Evolutionary conservation across 2,888 invertebrate species (phyloP), one percentile per base, ranked within the genome.

Genomic region (Diarsia rubi): DNA sequence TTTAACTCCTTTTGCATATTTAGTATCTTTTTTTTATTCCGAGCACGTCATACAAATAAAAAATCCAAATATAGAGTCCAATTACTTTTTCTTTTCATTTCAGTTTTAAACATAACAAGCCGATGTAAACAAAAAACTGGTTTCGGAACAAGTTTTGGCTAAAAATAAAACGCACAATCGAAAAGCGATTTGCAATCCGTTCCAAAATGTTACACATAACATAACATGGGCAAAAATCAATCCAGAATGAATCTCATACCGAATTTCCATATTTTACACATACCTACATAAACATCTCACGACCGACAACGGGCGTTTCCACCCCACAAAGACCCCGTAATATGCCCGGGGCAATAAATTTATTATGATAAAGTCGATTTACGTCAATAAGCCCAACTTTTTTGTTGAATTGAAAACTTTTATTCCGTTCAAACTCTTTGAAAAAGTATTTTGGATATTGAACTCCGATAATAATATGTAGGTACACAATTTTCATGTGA

Each of bases 321-420:
- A 85, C 87, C 83, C 83, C 71, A 84, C 82, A 88, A 82, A 86
- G 75, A 78, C 69, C 81, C 82, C 82, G 57, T 86, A 86, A 86
- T 86, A 79, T 79, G 88, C 88, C 79, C 75, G 67, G 60, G 78
- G 88, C 88, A 86, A 88, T 87, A 88, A 87, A 87, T 86, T 88
- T 88, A 88, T 88, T 88, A 87, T 85, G 87, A 86, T 81, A 83
- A 87, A 86, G 81, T 86, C 85, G 81, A 88, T 86, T 85, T 85
- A 86, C 85, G 88, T 86, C 85, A 86, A 88, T 87, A 81, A 81
- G 78, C 73, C 72, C 65, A 87, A 87, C 80, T 87, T 88, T 79
- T 87, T 86, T 81, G 78, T 83, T 81, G 83, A 86, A 86, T 88
- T 88, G 86, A 88, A 88, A 86, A 86, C 84, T 86, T 86, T 85